These are phyloP conservation scores for Marcusenius ussheri DNA, from an alignment of 2,113 vertebrate genomes.

Conservation along the genomic window DNA sequence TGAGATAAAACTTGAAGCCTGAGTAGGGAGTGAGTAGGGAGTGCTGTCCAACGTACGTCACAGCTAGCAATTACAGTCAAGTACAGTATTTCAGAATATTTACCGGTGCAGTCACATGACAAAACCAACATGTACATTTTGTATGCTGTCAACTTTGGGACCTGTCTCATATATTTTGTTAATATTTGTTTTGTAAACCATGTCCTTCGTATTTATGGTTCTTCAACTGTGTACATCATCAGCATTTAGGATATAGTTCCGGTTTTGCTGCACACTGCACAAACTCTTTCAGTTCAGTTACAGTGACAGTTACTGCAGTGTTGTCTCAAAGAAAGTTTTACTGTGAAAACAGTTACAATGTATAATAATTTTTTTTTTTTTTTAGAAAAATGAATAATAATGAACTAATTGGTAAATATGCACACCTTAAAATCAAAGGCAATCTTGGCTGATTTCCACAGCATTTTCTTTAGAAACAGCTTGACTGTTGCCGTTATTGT, in stretches of 20 bases:
- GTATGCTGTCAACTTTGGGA: slow-evolving; percentile 59
- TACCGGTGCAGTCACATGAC: slow-evolving; percentile 28
- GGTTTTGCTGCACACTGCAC: background rate
- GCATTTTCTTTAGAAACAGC: background rate
- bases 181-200: slow-evolving; percentile 57
- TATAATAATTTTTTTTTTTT: background rate
- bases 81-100: slow-evolving; percentile 1
- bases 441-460: background rate
- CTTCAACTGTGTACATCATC: slow-evolving; percentile 20
- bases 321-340: background rate
- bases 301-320: background rate
- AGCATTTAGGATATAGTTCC: background rate
- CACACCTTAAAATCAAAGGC: background rate
- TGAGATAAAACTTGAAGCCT: background rate
- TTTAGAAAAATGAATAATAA: background rate
- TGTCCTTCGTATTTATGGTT: slow-evolving; percentile 29
- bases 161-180: slow-evolving; percentile 60
- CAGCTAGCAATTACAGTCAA: background rate
- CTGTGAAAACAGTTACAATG: slow-evolving; percentile 3
- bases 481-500: background rate
- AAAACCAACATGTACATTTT: slow-evolving; percentile 48
- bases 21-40: background rate
- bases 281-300: background rate
- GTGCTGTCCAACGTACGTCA: background rate
- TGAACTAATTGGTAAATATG: background rate